Evolutionary conservation across 2,113 vertebrate species (phyloP).

Genomic region (Hippolais icterina): DNA sequence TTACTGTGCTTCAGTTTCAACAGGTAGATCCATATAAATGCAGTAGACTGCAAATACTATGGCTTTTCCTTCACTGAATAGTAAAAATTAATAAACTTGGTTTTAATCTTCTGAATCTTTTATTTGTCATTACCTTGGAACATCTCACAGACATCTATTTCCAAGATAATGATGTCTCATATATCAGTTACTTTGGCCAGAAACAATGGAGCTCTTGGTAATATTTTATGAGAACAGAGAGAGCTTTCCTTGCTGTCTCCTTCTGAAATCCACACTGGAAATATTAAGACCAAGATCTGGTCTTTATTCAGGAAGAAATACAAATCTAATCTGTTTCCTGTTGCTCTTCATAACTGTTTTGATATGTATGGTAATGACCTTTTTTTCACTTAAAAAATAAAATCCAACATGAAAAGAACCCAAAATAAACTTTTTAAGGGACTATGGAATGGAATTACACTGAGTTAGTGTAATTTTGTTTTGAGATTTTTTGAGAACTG

Average conservation of each 20-base stretch:
- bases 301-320: constrained; percentile 18
- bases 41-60: neutral
- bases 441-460: neutral
- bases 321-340: neutral
- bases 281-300: neutral
- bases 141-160: neutral
- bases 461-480: neutral
- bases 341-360: neutral
- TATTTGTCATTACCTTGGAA: neutral
- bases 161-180: neutral
- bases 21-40: neutral
- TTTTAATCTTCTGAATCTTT: neutral
- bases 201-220: neutral
- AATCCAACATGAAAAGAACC: neutral
- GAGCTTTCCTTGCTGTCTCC: neutral
- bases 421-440: neutral
- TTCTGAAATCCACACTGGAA: neutral
- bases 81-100: neutral
- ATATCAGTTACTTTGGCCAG: neutral
- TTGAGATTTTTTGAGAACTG: neutral
- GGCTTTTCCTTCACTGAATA: neutral
- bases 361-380: neutral
- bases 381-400: neutral
- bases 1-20: neutral
- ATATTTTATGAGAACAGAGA: neutral